Evolutionary conservation across 2,113 vertebrate species (phyloP).

Genomic region (Lamprotornis superbus): DNA sequence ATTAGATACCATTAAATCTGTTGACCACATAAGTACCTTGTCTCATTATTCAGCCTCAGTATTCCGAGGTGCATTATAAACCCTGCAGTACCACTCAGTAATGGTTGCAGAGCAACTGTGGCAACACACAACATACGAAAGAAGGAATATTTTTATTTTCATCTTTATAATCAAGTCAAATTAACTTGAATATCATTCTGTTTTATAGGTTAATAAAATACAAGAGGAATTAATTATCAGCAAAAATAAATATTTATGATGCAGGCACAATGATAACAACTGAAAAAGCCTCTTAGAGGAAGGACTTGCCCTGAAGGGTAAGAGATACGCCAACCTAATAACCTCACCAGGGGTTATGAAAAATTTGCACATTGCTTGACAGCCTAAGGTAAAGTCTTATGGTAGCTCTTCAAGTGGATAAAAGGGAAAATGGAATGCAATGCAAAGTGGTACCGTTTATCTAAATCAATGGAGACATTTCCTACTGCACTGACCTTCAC

Average conservation of each 20-base stretch:
- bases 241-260: conserved; percentile 40
- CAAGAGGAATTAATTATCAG: conserved; percentile 29
- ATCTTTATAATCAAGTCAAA: not conserved
- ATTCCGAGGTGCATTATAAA: not conserved
- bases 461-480: conserved; percentile 68
- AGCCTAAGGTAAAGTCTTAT: conserved; percentile 55
- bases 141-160: not conserved
- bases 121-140: not conserved
- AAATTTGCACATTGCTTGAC: conserved; percentile 56
- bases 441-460: conserved; percentile 61
- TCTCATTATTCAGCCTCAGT: not conserved
- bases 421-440: conserved; percentile 60
- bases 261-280: not conserved
- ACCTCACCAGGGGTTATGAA: conserved; percentile 50
- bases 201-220: conserved; percentile 20
- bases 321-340: conserved; percentile 54
- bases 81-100: not conserved
- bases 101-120: not conserved
- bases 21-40: not conserved
- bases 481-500: conserved; percentile 64
- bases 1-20: not conserved
- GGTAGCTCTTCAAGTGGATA: conserved; percentile 57
- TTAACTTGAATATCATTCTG: not conserved
- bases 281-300: not conserved
- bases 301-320: conserved; percentile 40